Base-by-base conservation (phyloP, 2,113 vertebrate genomes). In the Rhinolophus sinicus region DNA sequence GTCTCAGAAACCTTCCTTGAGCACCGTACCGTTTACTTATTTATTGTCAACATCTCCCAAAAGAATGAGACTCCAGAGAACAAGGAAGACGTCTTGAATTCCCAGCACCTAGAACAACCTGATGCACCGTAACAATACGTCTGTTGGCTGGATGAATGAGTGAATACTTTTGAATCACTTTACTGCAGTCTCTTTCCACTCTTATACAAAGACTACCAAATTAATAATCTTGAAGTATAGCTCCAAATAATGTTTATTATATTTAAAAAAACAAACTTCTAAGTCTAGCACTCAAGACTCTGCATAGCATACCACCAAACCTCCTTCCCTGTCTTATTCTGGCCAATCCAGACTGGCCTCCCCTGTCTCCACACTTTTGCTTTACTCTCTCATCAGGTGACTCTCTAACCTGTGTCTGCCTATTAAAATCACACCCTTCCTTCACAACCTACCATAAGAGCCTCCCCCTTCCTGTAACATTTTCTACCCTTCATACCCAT, bases 401-500 rank as follows among this genome's bases (percentile, higher is more conserved):
- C 24, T 62, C 33, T 89, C 35, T 38, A 26, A 62, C 2, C 56
- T 58, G 54, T 28, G 21, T 81, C 13, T 84, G 33, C 35, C 44
- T 85, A 70, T 85, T 84, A 84, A 88, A 96, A 88, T 85, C 70
- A 88, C 4, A 72, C 15, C n/a, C n/a, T 88, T 93, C 28, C 64
- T 82, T 38, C 87, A 84, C 22, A 65, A 85, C 21, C n/a, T 70
- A 90, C 24, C 30, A 35, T 40, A 88, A 38, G 9, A 85, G 1
- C 28, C 12, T 87, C 24, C 15, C 72, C 11, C 18, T 64, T 70
- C 28, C 47, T 28, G 3, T 76, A 89, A 65, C 47, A 84, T 56
- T 56, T 89, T 76, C 67, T 83, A 54, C 67, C 40, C 21, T 64
- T 80, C 35, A 26, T 24, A 65, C 2, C n/a, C 33, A 35, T 28